Evolutionary conservation across 2,113 vertebrate species (phyloP).

Genomic region (Ageneiosus marmoratus): DNA sequence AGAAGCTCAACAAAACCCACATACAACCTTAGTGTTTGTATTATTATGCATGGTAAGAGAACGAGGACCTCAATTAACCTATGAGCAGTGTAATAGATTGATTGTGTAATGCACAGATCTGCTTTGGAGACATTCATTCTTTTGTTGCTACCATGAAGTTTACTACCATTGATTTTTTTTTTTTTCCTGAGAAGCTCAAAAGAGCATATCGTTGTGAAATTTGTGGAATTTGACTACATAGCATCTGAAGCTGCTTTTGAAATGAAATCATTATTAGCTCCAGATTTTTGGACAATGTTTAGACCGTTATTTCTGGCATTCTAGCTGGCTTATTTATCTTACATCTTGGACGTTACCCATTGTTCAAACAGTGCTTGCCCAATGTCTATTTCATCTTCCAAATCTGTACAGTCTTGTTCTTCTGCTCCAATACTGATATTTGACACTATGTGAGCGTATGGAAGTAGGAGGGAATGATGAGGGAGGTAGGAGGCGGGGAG

Average conservation of each 20-base stretch:
- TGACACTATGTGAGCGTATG: background rate
- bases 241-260: constrained; percentile 6
- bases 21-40: no score
- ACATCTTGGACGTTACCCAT: background rate
- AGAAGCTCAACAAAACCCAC: no score
- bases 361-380: background rate
- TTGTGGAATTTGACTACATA: constrained; percentile 15
- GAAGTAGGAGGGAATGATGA: constrained; percentile 1
- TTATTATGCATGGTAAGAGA: background rate
- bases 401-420: constrained; percentile 5
- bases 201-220: background rate
- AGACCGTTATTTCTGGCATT: constrained; percentile 7
- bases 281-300: constrained; percentile 23
- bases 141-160: background rate
- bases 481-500: constrained; percentile 8
- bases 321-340: constrained; percentile 8
- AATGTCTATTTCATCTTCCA: background rate
- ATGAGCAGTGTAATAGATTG: background rate
- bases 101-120: background rate
- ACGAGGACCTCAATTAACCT: background rate
- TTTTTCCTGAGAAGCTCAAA: background rate
- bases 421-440: background rate
- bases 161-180: background rate
- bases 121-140: background rate
- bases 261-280: constrained; percentile 19